A percentile compares a stretch with the other conserved stretches of the same genome.
These are phyloP conservation scores for Sterna hirundo DNA, from an alignment of 2,113 vertebrate species.

Conservation along the genomic window DNA sequence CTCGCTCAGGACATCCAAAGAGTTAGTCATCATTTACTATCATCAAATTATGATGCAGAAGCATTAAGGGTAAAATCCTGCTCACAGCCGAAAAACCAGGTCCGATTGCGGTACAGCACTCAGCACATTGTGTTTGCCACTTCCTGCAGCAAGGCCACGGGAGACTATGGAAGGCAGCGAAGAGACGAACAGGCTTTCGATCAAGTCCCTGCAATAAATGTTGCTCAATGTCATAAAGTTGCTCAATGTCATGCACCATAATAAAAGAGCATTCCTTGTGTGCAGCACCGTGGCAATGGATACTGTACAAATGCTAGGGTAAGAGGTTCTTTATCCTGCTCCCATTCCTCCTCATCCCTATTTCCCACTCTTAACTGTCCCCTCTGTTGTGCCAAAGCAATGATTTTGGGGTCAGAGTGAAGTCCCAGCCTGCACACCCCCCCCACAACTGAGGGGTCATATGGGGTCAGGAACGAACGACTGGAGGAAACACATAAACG, in stretches of 20 bases:
- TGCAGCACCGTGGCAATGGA: accelerated
- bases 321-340: not conserved
- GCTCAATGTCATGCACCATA: too few species aligned
- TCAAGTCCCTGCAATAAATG: too few species aligned
- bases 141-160: not conserved
- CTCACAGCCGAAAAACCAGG: accelerated
- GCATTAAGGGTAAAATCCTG: not conserved
- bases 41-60: not conserved
- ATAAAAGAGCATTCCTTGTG: not conserved
- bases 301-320: not conserved
- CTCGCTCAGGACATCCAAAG: not conserved
- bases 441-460: not conserved
- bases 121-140: not conserved
- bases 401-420: not conserved
- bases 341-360: not conserved
- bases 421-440: not conserved
- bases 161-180: not conserved
- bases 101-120: not conserved
- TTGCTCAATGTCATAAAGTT: too few species aligned
- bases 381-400: not conserved
- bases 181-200: too few species aligned
- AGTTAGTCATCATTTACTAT: not conserved
- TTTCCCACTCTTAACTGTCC: not conserved
- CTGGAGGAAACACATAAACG: accelerated
- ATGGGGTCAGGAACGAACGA: not conserved